Conservation (phyloP, 2,888 invertebrate species). For the Carcina quercana region DNA sequence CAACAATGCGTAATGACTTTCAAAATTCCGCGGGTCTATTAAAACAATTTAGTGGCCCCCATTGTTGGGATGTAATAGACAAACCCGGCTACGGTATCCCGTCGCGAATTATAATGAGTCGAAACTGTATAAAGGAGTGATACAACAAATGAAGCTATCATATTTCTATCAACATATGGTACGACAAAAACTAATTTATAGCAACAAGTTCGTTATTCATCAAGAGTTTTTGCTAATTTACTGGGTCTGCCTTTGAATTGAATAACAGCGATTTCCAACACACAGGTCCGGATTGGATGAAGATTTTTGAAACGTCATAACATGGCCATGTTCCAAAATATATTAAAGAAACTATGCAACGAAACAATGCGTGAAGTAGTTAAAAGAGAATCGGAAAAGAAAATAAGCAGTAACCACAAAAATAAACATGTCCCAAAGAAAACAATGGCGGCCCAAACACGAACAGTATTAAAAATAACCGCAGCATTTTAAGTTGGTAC, state of each 20-base stretch:
- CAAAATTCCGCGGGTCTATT: constrained; percentile 53
- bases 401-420: constrained; percentile 33
- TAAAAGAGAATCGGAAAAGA: constrained; percentile 26
- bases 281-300: no score
- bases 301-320: no score
- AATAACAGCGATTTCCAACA: no score
- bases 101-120: constrained; percentile 65
- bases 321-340: no score
- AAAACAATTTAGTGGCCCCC: constrained; percentile 65
- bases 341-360: constrained; percentile 11
- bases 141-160: constrained; percentile 66
- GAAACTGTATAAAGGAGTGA: constrained; percentile 44
- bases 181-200: constrained; percentile 23
- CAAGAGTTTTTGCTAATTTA: constrained; percentile 9
- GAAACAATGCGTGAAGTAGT: constrained; percentile 17
- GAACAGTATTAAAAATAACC: constrained; percentile 55
- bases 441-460: constrained; percentile 52
- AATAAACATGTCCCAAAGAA: constrained; percentile 60
- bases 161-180: constrained; percentile 51
- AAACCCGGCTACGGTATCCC: constrained; percentile 49
- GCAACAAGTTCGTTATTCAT: background rate
- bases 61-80: constrained; percentile 56
- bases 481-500: constrained; percentile 44
- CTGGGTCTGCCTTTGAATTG: no score
- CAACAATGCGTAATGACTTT: constrained; percentile 63